A percentile compares a stretch with the other conserved stretches of the same genome.
phyloP scores from a whole-genome alignment of 2,797 vertebrate species.

The Sebastes itinus region DNA sequence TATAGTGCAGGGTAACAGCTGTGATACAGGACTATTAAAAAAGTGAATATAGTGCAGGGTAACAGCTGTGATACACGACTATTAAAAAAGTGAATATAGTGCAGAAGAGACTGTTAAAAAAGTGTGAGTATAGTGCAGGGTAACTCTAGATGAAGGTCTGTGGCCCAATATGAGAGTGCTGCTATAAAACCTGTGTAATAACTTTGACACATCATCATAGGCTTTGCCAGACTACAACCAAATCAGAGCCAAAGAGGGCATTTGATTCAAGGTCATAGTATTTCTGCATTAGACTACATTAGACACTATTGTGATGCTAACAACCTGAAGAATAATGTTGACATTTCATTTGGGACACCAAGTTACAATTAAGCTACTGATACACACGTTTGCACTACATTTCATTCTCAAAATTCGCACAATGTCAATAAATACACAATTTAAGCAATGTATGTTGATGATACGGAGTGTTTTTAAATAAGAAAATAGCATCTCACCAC shows the following conservation, averaged over 20 bases:
- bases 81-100: too few relatives aligned
- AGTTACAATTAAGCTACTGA: neutral
- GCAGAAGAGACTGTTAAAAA: too few relatives aligned
- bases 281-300: neutral
- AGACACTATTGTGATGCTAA: neutral
- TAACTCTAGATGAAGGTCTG: too few relatives aligned
- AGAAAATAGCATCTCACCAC: constrained; percentile 77
- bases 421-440: accelerated
- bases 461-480: constrained; percentile 1
- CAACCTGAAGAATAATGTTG: constrained; percentile 2
- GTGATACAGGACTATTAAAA: too few relatives aligned
- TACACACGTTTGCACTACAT: accelerated
- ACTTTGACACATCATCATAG: neutral
- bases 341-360: neutral
- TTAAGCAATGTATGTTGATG: neutral
- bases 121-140: too few relatives aligned
- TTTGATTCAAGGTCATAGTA: neutral
- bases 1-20: too few relatives aligned
- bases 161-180: too few relatives aligned
- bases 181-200: too few relatives aligned
- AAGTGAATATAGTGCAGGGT: too few relatives aligned
- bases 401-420: accelerated
- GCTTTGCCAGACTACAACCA: neutral
- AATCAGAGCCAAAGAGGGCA: accelerated
- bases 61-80: too few relatives aligned